These are phyloP conservation scores for Mus spicilegus DNA, from an alignment of 2,113 vertebrate genomes.

Conservation along the genomic window DNA sequence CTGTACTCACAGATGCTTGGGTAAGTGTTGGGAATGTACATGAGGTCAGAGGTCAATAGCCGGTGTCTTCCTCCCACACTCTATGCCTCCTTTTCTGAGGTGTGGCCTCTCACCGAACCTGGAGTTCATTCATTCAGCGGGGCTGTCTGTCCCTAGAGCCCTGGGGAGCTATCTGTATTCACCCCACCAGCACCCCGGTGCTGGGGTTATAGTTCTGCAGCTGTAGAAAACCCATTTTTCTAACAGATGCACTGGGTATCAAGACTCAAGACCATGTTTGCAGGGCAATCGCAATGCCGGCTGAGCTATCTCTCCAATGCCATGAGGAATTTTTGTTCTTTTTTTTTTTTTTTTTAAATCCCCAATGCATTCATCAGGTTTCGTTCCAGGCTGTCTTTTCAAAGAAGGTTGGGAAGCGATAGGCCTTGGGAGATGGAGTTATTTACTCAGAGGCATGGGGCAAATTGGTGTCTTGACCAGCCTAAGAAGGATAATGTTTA, in stretches of 20 bases:
- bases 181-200: no score
- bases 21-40: neutral
- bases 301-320: neutral
- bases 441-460: neutral
- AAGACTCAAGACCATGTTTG: neutral
- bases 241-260: neutral
- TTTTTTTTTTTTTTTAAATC: fast-evolving
- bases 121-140: neutral
- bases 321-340: neutral
- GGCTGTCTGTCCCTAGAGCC: neutral
- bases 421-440: neutral
- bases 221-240: neutral
- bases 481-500: neutral
- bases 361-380: neutral
- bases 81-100: no score
- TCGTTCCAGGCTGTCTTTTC: neutral
- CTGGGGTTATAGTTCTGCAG: neutral
- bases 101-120: neutral
- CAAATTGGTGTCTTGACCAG: neutral
- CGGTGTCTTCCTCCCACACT: neutral
- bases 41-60: neutral
- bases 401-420: neutral
- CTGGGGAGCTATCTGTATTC: neutral
- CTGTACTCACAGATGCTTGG: no score
- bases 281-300: no score